phyloP scores from a whole-genome alignment of 2,888 invertebrate species.

The Agrochola litura region DNA sequence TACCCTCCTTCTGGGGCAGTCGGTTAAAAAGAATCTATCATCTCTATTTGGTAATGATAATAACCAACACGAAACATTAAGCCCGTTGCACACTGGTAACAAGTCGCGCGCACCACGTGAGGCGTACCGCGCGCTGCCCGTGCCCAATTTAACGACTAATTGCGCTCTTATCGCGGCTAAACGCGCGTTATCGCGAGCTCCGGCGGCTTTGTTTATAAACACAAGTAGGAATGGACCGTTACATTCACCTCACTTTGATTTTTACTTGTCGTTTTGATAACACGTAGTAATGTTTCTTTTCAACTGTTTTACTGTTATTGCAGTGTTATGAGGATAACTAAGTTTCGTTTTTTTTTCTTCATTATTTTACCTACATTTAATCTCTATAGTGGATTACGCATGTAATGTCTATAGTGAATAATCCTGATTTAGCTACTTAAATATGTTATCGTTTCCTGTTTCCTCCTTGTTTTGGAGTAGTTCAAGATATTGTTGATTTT shows the following conservation, averaged over 20 bases:
- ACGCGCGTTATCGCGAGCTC: conserved; percentile 63
- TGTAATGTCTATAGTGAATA: neutral
- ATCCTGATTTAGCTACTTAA: neutral
- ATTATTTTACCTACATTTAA: neutral
- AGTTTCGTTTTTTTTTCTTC: neutral
- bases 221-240: conserved; percentile 66
- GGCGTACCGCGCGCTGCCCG: conserved; percentile 44
- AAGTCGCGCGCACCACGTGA: conserved; percentile 59
- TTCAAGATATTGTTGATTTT: neutral
- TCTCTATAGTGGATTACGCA: neutral
- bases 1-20: too few species aligned
- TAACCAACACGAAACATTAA: conserved; percentile 44
- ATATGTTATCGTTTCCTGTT: neutral
- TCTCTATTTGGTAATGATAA: conserved; percentile 8
- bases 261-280: conserved; percentile 59
- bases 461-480: neutral
- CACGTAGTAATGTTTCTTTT: conserved; percentile 44
- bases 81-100: conserved; percentile 59
- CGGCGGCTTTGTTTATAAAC: conserved; percentile 70
- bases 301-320: conserved; percentile 25
- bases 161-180: conserved; percentile 67
- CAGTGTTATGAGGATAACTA: neutral
- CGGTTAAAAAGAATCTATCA: neutral
- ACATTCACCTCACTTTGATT: conserved; percentile 65
- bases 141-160: conserved; percentile 70